Evolutionary conservation across 92 coral and sea anemone genomes (phyloP).

Genomic region (Porites evermanni): DNA sequence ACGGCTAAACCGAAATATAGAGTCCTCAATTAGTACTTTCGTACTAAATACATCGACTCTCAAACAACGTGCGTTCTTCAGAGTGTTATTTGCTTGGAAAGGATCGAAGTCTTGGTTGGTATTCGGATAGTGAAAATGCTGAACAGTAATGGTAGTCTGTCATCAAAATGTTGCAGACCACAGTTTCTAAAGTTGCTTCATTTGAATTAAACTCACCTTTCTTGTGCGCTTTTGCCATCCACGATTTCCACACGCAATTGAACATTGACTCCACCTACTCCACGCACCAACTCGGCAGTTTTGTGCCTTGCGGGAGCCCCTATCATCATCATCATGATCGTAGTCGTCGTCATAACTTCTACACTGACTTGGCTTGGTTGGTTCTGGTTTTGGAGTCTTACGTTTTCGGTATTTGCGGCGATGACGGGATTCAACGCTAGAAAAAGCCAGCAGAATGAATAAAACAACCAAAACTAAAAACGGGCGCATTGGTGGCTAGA

Average conservation of each 20-base stretch:
- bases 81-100: background rate
- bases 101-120: background rate
- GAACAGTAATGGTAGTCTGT: background rate
- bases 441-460: background rate
- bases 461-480: background rate
- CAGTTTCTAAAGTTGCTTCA: background rate
- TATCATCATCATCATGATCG: background rate
- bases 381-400: background rate
- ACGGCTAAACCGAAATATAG: too few species aligned
- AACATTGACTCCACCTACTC: constrained; percentile 23
- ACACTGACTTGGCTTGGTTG: background rate
- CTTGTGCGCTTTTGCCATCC: constrained; percentile 24
- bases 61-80: background rate
- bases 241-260: constrained; percentile 19
- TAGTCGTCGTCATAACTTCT: background rate
- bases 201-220: constrained; percentile 16
- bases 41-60: background rate
- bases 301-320: background rate
- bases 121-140: background rate
- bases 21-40: too few species aligned
- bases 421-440: background rate
- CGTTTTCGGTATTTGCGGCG: background rate
- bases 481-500: background rate
- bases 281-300: constrained; percentile 15
- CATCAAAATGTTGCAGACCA: background rate